These are phyloP conservation scores for Malacoraja senta DNA, from an alignment of 2,797 vertebrate genomes.

Conservation along the genomic window DNA sequence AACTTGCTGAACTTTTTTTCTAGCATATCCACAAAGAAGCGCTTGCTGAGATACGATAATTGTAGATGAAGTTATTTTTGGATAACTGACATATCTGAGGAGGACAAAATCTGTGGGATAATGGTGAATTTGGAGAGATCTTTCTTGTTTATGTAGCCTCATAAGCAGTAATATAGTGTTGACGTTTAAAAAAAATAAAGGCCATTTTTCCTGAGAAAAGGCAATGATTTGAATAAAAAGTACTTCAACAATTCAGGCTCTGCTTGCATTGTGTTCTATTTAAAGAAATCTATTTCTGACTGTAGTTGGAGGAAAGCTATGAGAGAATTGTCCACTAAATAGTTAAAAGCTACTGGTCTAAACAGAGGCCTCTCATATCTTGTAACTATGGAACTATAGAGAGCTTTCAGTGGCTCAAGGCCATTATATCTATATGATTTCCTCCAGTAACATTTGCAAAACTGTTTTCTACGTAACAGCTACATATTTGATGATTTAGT, in stretches of 20 bases:
- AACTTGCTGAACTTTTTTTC: background rate
- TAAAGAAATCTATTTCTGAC: background rate
- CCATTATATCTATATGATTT: background rate
- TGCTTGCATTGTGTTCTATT: background rate
- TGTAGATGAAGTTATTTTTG: background rate
- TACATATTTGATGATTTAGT: background rate
- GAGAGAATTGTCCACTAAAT: background rate
- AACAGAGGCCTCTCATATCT: background rate
- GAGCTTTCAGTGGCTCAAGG: slow-evolving; percentile 3
- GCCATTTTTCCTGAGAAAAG: background rate
- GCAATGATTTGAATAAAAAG: background rate
- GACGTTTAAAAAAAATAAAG: background rate
- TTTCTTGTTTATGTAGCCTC: background rate
- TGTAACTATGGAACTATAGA: background rate
- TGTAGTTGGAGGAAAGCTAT: background rate
- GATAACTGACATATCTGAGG: background rate
- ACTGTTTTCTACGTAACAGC: background rate
- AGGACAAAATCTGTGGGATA: background rate
- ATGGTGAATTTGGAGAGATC: background rate
- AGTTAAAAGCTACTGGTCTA: slow-evolving; percentile 12
- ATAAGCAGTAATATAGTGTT: background rate
- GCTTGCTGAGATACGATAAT: background rate
- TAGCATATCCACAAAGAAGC: background rate
- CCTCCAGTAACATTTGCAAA: too few relatives aligned
- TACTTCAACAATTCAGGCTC: background rate